Percentiles rank a stretch among this genome's conserved stretches.
Evolutionary conservation across 2,888 invertebrate species (phyloP).

Genomic region (Cynaeus angustus): DNA sequence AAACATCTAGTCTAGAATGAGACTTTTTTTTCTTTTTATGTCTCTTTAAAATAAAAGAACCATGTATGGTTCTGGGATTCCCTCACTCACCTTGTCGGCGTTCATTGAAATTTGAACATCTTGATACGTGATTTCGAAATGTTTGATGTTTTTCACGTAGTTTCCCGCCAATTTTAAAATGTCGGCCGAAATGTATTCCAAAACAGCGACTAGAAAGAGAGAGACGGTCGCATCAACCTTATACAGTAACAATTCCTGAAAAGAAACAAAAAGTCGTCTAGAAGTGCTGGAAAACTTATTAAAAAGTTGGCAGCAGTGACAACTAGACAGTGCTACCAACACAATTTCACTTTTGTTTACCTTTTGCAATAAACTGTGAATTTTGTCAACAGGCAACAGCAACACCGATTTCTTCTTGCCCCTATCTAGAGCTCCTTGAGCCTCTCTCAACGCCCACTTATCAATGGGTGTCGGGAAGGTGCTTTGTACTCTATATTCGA

Average conservation of each 20-base stretch:
- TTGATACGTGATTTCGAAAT: slow-evolving; percentile 91
- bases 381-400: slow-evolving; percentile 88
- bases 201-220: slow-evolving; percentile 91
- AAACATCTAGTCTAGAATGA: slow-evolving; percentile 21
- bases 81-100: slow-evolving; percentile 91
- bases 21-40: too few species aligned
- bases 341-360: too few species aligned
- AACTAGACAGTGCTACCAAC: too few species aligned
- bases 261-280: not conserved
- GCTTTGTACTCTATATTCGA: slow-evolving; percentile 92
- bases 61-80: not conserved
- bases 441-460: slow-evolving; percentile 93
- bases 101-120: slow-evolving; percentile 99
- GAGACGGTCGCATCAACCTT: slow-evolving; percentile 92
- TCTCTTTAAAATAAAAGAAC: too few species aligned
- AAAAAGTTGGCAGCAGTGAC: not conserved
- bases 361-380: slow-evolving; percentile 90
- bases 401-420: slow-evolving; percentile 84
- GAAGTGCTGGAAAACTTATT: not conserved
- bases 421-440: slow-evolving; percentile 87
- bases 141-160: slow-evolving; percentile 97
- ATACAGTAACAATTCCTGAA: slow-evolving; percentile 87
- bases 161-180: slow-evolving; percentile 96
- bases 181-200: slow-evolving; percentile 97
- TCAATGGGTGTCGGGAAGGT: slow-evolving; percentile 97